A percentile compares a stretch with the other conserved stretches of the same genome.
Conservation (phyloP, 1,140 invertebrate genomes). For the Caerostris darwini region DNA sequence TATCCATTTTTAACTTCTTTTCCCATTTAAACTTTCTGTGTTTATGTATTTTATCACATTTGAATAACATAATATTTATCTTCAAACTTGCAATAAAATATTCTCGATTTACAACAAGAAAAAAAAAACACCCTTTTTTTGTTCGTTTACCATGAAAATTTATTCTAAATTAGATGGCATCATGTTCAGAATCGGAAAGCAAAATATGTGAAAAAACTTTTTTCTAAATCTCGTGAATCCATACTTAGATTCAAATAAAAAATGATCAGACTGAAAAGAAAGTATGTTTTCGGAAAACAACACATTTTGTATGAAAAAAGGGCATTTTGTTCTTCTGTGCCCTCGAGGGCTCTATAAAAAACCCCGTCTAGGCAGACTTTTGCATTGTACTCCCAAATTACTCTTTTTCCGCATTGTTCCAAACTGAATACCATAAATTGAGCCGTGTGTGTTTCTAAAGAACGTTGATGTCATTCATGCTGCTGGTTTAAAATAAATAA, state of each 20-base stretch:
- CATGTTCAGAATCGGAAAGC: no score
- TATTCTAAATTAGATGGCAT: no score
- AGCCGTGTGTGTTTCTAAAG: background rate
- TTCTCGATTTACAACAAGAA: no score
- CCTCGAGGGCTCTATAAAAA: conserved; percentile 39
- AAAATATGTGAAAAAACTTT: background rate
- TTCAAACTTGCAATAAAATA: no score
- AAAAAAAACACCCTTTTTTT: no score
- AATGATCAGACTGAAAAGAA: background rate
- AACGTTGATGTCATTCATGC: no score
- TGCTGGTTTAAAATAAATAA: no score
- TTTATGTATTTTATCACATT: no score
- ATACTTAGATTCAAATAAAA: background rate
- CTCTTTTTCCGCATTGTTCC: background rate
- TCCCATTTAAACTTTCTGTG: no score
- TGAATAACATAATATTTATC: no score
- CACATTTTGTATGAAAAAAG: background rate
- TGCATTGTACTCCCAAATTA: conserved; percentile 6
- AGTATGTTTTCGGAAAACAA: background rate
- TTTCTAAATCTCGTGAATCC: background rate
- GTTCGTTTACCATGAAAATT: no score
- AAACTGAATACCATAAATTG: background rate
- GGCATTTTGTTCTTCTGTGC: background rate
- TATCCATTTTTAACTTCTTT: no score
- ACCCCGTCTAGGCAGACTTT: background rate